A percentile compares a stretch with the other conserved stretches of the same genome.
Evolutionary conservation across 1,140 invertebrate species (phyloP).

Genomic region (Pseudobourletiella spinata): DNA sequence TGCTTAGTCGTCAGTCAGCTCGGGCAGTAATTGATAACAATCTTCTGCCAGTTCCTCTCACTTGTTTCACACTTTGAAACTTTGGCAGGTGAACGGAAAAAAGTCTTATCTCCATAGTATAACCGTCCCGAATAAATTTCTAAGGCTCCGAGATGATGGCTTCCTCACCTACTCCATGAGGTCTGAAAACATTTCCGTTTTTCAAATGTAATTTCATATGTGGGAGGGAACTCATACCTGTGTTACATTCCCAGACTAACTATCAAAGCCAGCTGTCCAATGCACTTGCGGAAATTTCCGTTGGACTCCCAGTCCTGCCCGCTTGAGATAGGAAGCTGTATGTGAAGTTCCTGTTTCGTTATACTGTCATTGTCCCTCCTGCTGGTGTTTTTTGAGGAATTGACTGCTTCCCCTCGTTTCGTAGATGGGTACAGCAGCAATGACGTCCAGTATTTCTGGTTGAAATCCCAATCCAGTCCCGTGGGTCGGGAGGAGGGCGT

Average conservation of each 20-base stretch:
- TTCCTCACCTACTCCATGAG: constrained; percentile 54
- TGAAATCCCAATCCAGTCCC: constrained; percentile 35
- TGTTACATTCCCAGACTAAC: constrained; percentile 47
- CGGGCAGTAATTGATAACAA: too few relatives aligned
- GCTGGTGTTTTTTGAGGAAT: too few relatives aligned
- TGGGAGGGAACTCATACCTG: neutral
- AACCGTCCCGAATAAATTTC: constrained; percentile 54
- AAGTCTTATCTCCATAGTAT: constrained; percentile 54
- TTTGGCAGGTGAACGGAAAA: constrained; percentile 48
- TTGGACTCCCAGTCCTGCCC: constrained; percentile 54
- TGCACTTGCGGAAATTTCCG: constrained; percentile 57
- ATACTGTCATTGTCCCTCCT: too few relatives aligned
- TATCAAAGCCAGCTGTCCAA: constrained; percentile 55
- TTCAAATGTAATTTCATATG: neutral
- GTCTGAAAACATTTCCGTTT: constrained; percentile 38
- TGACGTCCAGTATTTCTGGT: constrained; percentile 52
- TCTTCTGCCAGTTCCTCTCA: too few relatives aligned
- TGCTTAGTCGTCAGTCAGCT: too few relatives aligned
- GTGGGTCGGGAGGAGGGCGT: constrained; percentile 40
- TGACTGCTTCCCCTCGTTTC: neutral
- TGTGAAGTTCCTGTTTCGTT: constrained; percentile 39
- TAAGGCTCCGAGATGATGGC: constrained; percentile 51
- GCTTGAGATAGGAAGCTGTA: constrained; percentile 54
- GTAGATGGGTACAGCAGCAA: constrained; percentile 50
- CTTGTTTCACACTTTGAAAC: too few relatives aligned